These are phyloP conservation scores for Neelides sp. DNA, from an alignment of 1,140 invertebrate genomes.

Conservation along the genomic window DNA sequence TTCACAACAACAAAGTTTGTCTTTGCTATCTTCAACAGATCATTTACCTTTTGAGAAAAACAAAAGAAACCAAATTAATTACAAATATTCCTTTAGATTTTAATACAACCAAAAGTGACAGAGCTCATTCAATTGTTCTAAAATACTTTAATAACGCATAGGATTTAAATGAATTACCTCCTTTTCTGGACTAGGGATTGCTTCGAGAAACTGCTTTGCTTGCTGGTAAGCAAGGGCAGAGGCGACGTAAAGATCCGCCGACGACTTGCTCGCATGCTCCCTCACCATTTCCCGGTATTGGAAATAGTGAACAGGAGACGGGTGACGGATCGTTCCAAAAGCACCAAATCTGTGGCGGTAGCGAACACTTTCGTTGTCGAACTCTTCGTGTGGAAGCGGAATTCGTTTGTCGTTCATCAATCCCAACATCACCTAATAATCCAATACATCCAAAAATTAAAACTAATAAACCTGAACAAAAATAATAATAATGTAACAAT, in stretches of 20 bases:
- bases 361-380: slow-evolving; percentile 84
- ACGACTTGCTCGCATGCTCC: slow-evolving; percentile 33
- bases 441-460: slow-evolving; percentile 14
- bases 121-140: not conserved
- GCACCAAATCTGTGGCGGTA: slow-evolving; percentile 88
- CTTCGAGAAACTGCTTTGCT: slow-evolving; percentile 70
- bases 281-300: slow-evolving; percentile 53
- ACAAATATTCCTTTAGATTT: no score
- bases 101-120: no score
- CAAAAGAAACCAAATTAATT: slow-evolving; percentile 6
- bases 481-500: not conserved
- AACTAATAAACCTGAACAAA: slow-evolving; percentile 18
- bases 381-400: slow-evolving; percentile 64
- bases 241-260: slow-evolving; percentile 53
- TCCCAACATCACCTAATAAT: slow-evolving; percentile 54
- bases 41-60: slow-evolving; percentile 54
- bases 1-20: slow-evolving; percentile 92
- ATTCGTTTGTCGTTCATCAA: slow-evolving; percentile 57
- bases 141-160: not conserved
- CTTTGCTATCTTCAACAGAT: slow-evolving; percentile 75
- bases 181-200: slow-evolving; percentile 57
- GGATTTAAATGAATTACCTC: slow-evolving; percentile 51
- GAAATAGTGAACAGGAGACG: slow-evolving; percentile 74
- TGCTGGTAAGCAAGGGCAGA: slow-evolving; percentile 85
- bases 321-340: slow-evolving; percentile 70